These are phyloP conservation scores for Candidula unifasciata DNA, from an alignment of 2,888 invertebrate genomes.

Conservation along the genomic window DNA sequence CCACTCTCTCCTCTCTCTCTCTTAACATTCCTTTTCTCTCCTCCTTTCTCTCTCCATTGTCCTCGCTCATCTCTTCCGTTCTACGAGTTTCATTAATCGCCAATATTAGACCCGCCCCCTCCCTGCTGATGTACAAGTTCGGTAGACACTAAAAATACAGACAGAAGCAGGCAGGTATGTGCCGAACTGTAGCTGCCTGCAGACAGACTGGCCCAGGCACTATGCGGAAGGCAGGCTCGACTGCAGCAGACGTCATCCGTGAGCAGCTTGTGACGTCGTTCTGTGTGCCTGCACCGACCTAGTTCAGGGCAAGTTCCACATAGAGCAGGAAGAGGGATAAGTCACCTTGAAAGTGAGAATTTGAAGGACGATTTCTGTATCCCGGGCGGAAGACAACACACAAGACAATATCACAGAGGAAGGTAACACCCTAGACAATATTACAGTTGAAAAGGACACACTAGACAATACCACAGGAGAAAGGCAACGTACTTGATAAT, in stretches of 20 bases:
- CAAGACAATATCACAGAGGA: not conserved
- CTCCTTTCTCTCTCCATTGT: not conserved
- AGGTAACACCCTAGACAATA: no score
- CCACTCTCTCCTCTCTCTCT: not conserved
- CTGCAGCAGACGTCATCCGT: not conserved
- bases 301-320: not conserved
- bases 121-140: slow-evolving; percentile 14
- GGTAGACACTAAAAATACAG: not conserved
- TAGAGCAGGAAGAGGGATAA: not conserved
- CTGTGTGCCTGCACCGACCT: not conserved
- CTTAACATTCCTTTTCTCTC: not conserved
- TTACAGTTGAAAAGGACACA: not conserved
- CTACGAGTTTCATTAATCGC: not conserved
- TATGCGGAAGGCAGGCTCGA: not conserved
- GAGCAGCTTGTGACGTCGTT: not conserved
- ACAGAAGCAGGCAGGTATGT: not conserved
- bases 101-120: not conserved
- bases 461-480: not conserved
- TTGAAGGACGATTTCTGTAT: not conserved
- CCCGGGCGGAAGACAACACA: not conserved
- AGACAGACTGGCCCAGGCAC: not conserved
- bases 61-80: not conserved
- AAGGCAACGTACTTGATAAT: not conserved
- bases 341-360: slow-evolving; percentile 11
- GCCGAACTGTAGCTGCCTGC: slow-evolving; percentile 7